A percentile compares a stretch with the other conserved stretches of the same genome.
Evolutionary conservation across 2,113 vertebrate genomes (phyloP).

Genomic region (Theropithecus gelada): DNA sequence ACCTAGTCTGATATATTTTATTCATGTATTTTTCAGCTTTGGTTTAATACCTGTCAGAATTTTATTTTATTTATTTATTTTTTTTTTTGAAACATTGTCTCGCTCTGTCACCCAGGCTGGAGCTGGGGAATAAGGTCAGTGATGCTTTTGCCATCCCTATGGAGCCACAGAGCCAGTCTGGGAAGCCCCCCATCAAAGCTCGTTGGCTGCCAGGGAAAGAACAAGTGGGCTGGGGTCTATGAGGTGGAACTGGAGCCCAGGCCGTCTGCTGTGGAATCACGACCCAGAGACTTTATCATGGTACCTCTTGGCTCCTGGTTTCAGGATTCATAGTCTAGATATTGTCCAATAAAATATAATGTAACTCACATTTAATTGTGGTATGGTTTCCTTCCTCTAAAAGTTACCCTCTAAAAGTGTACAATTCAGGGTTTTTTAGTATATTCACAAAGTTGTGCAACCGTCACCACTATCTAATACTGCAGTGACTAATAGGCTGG

Average conservation of each 20-base stretch:
- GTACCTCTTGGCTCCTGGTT: not conserved
- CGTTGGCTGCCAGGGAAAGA: not conserved
- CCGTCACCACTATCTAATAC: not conserved
- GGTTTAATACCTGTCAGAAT: too few species aligned
- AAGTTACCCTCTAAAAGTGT: not conserved
- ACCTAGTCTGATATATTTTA: too few species aligned
- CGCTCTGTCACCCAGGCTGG: not conserved
- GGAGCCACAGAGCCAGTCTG: not conserved
- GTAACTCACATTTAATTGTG: not conserved
- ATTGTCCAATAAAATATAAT: not conserved
- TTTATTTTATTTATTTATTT: too few species aligned
- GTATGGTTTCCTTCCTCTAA: not conserved
- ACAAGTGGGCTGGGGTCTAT: not conserved
- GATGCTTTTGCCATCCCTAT: not conserved
- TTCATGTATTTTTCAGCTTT: too few species aligned
- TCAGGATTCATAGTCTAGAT: not conserved
- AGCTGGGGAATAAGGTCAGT: conserved; percentile 79
- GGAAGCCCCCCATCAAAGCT: not conserved
- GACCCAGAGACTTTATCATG: not conserved
- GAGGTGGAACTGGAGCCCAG: not conserved
- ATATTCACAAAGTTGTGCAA: not conserved
- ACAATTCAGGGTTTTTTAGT: not conserved
- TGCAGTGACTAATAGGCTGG: too few species aligned
- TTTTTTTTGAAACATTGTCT: too few species aligned
- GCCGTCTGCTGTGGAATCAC: not conserved